phyloP scores from a whole-genome alignment of 2,797 vertebrate species.

The Rhynchotus rufescens region DNA sequence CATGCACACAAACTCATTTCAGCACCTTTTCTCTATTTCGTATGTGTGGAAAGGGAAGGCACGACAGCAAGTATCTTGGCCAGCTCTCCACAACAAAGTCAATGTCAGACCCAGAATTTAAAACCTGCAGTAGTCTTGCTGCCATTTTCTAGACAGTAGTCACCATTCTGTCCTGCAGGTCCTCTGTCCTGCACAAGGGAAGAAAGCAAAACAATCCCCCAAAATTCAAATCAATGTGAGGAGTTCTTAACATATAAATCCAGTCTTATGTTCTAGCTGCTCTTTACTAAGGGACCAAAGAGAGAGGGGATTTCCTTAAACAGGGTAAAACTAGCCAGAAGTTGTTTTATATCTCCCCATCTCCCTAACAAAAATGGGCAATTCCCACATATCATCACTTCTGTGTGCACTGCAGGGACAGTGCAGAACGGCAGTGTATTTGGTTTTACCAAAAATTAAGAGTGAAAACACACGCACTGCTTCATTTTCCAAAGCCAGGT shows the following conservation, averaged over 20 bases:
- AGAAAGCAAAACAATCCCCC: not conserved
- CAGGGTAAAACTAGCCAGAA: not conserved
- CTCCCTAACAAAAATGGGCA: not conserved
- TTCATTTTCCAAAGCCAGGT: constrained; percentile 7
- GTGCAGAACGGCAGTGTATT: not conserved
- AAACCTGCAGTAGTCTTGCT: not conserved
- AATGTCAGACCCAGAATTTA: not conserved
- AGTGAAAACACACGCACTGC: not conserved
- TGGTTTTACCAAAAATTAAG: not conserved
- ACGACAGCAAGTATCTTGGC: not conserved
- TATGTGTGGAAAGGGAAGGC: not conserved
- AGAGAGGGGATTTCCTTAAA: not conserved
- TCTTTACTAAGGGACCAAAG: not conserved
- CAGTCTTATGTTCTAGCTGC: not conserved
- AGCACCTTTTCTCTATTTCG: not conserved
- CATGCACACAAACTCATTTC: not conserved
- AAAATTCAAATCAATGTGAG: not conserved
- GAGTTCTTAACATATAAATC: not conserved
- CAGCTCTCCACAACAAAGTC: not conserved
- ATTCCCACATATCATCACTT: not conserved
- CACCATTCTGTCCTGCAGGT: not conserved
- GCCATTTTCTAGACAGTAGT: not conserved
- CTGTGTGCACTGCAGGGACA: not conserved
- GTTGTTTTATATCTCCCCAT: not conserved
- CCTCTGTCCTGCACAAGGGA: not conserved